Base-by-base conservation (phyloP, 1,140 invertebrate genomes). In the Panulirus ornatus region DNA sequence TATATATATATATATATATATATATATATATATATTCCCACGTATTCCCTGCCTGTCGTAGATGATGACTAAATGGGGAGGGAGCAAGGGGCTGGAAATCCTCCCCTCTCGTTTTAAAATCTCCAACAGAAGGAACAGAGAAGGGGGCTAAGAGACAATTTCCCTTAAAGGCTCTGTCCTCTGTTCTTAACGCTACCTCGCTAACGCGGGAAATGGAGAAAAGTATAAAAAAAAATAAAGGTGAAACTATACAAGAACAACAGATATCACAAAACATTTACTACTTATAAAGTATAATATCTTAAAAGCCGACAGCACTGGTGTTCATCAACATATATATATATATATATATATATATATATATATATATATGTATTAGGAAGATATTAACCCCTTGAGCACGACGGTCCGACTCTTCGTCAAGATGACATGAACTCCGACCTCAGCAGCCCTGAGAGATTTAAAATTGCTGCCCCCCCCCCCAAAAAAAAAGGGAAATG, bases 1-100 rank as follows among this genome's bases (percentile, higher is more conserved):
- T 76, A 76, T 34, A 76, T 76, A 76, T 34, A 76, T 76, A 76
- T 34, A 76, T 76, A 76, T 38, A 76, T 76, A 78, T 19, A 78
- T n/a, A n/a, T n/a, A n/a, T n/a, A n/a, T n/a, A n/a, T n/a, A n/a
- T n/a, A n/a, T n/a, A n/a, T n/a, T n/a, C n/a, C n/a, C n/a, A n/a
- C n/a, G n/a, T n/a, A n/a, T n/a, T n/a, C n/a, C n/a, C n/a, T n/a
- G n/a, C n/a, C n/a, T n/a, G n/a, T n/a, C n/a, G n/a, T n/a, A n/a
- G n/a, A n/a, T n/a, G n/a, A n/a, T n/a, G n/a, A n/a, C n/a, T n/a
- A n/a, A n/a, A n/a, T n/a, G n/a, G n/a, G n/a, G n/a, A n/a, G n/a
- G n/a, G n/a, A n/a, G n/a, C n/a, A n/a, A n/a, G n/a, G n/a, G n/a
- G n/a, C n/a, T n/a, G n/a, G n/a, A n/a, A n/a, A n/a, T n/a, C n/a